These are phyloP conservation scores for Thymallus thymallus DNA, from an alignment of 2,113 vertebrate genomes.

Conservation along the genomic window DNA sequence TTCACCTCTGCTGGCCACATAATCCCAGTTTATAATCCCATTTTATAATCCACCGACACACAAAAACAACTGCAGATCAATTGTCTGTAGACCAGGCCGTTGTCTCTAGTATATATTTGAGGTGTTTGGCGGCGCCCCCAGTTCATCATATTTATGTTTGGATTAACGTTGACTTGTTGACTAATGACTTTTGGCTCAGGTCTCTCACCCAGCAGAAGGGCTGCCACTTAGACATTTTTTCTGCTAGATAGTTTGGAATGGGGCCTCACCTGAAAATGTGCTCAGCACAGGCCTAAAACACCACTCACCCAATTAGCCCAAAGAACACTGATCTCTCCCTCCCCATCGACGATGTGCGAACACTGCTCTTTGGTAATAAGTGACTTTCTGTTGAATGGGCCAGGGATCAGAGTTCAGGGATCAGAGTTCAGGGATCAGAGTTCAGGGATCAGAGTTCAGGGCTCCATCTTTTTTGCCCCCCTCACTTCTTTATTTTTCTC, in stretches of 20 bases:
- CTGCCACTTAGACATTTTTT: too few species aligned
- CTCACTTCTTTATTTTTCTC: not conserved
- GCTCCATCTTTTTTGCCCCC: not conserved
- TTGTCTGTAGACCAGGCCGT: not conserved
- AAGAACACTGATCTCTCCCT: conserved; percentile 5
- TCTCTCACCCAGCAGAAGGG: not conserved
- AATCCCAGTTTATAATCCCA: not conserved
- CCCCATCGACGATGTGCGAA: not conserved
- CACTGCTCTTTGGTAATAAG: not conserved
- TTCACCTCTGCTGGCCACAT: not conserved
- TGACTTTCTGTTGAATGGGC: not conserved
- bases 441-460: not conserved
- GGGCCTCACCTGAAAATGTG: not conserved
- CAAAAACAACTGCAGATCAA: not conserved
- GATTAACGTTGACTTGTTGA: not conserved
- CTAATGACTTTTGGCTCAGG: not conserved
- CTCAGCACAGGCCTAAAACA: not conserved
- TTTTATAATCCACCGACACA: not conserved
- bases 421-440: not conserved
- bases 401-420: not conserved
- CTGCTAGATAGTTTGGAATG: not conserved
- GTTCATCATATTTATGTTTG: not conserved
- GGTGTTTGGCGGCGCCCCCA: not conserved
- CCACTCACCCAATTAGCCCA: not conserved
- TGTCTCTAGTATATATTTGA: not conserved